Evolutionary conservation across 2,888 invertebrate species (phyloP).

Genomic region (Brassicogethes aeneus): DNA sequence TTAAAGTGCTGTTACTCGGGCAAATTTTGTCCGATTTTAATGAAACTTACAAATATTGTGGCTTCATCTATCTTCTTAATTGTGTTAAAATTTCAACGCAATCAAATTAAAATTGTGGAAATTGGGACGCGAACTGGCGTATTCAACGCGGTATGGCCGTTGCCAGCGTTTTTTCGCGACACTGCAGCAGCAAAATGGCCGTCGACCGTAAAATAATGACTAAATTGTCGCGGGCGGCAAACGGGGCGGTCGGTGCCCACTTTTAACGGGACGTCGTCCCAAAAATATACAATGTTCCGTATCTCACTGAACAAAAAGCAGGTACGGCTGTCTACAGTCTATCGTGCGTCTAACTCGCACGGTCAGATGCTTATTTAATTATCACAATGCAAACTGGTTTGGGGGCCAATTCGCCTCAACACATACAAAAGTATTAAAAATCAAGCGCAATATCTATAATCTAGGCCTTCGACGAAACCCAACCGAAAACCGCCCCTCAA

Average conservation of each 20-base stretch:
- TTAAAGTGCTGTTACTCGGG: too few relatives aligned
- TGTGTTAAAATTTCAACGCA: too few relatives aligned
- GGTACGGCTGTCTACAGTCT: constrained; percentile 37
- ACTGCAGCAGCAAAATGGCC: too few relatives aligned
- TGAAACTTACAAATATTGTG: too few relatives aligned
- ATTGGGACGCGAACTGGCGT: too few relatives aligned
- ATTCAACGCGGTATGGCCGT: too few relatives aligned
- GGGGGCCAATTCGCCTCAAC: constrained; percentile 29
- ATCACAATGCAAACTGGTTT: constrained; percentile 33
- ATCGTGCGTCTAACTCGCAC: constrained; percentile 31
- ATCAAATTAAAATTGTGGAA: too few relatives aligned
- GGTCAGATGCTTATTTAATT: constrained; percentile 33
- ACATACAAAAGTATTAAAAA: constrained; percentile 41
- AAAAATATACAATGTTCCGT: constrained; percentile 22
- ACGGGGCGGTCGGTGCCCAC: background rate
- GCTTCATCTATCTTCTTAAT: too few relatives aligned
- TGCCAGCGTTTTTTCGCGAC: too few relatives aligned
- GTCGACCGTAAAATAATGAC: too few relatives aligned
- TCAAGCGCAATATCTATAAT: constrained; percentile 32
- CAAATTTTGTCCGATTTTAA: too few relatives aligned
- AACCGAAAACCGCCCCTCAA: background rate
- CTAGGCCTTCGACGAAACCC: constrained; percentile 25
- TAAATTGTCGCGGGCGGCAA: background rate
- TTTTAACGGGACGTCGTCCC: background rate
- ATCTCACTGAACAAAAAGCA: constrained; percentile 34